Evolutionary conservation across 2,113 vertebrate species (phyloP), one percentile per base, ranked within the genome.

Genomic region (Perccottus glenii): DNA sequence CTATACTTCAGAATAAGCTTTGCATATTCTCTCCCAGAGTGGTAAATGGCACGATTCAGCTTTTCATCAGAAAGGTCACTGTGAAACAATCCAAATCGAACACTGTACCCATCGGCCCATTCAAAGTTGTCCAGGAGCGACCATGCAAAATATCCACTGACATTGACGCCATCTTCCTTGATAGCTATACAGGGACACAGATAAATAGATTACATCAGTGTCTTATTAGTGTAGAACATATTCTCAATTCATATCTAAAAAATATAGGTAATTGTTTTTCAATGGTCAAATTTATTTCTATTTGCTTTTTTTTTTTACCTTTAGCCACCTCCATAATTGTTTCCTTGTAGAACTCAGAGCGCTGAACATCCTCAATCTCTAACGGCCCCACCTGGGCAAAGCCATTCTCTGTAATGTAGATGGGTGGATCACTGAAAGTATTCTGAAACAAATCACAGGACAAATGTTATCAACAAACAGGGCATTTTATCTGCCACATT

Each of bases 331-430:
- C 91, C 73, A 87, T 75, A 83, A 96, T 89, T 64, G 93, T 93
- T 84, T 93, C 91, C 76, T 83, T 92, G 90, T 95, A 96, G 90
- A 93, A 92, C 44, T 87, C 66, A 61, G 88, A 90, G 53, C 73
- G 43, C 60, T 92, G 91, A 62, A 68, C 65, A 77, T 95, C 95
- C 76, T 96, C 92, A 27, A 94, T 85, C 57, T 90, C 67, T 80
- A 90, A 65, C 7, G 88, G 90, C 66, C 95, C 94, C 75, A 78
- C 79, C 86, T 93, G 94, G 73, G 92, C 91, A 91, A 97, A 95
- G 46, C 95, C 93, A 38, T 94, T 96, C 90, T 95, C 94, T 1
- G 94, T 94, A 75, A 97, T 94, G 88, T 97, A 96, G 93, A 98
- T 93, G 63, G 86, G 56, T 7, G 93, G 93, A 83, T 92, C 91